Conservation (phyloP, 2,888 invertebrate genomes). For the Melinaea marsaeus region DNA sequence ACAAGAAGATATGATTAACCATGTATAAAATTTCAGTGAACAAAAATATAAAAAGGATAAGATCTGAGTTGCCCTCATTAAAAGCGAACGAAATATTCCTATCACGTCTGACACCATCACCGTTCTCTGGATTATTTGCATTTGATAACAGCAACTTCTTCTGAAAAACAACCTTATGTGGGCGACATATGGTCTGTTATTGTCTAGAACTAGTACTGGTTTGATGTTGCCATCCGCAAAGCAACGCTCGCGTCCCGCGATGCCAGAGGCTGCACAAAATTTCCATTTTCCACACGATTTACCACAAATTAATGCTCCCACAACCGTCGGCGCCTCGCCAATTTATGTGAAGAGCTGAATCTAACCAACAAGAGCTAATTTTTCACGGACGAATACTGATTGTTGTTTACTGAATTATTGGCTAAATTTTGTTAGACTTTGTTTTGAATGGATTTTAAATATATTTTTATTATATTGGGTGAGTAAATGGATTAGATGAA, state of each 20-base stretch:
- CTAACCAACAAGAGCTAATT: constrained; percentile 52
- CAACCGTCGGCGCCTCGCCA: constrained; percentile 66
- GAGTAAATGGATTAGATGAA: no score
- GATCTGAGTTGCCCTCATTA: constrained; percentile 37
- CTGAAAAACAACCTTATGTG: constrained; percentile 34
- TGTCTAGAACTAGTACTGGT: constrained; percentile 14
- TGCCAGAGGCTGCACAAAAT: constrained; percentile 74
- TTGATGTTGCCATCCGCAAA: constrained; percentile 31
- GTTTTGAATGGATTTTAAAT: no score
- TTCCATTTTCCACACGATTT: constrained; percentile 77
- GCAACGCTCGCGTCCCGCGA: constrained; percentile 47
- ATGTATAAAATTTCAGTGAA: background rate
- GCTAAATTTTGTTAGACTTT: no score
- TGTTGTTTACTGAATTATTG: constrained; percentile 40
- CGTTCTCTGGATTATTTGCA: constrained; percentile 30
- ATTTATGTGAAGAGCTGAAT: constrained; percentile 71
- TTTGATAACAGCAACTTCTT: constrained; percentile 17
- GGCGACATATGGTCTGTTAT: constrained; percentile 36
- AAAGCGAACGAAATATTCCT: constrained; percentile 55
- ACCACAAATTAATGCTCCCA: constrained; percentile 73
- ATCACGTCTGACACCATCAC: constrained; percentile 52
- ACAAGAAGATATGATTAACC: background rate
- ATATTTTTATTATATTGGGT: no score
- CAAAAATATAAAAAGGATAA: constrained; percentile 5
- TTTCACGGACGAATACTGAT: constrained; percentile 51